Conservation (phyloP, 2,797 vertebrate genomes). For the Cyclopterus lumpus region DNA sequence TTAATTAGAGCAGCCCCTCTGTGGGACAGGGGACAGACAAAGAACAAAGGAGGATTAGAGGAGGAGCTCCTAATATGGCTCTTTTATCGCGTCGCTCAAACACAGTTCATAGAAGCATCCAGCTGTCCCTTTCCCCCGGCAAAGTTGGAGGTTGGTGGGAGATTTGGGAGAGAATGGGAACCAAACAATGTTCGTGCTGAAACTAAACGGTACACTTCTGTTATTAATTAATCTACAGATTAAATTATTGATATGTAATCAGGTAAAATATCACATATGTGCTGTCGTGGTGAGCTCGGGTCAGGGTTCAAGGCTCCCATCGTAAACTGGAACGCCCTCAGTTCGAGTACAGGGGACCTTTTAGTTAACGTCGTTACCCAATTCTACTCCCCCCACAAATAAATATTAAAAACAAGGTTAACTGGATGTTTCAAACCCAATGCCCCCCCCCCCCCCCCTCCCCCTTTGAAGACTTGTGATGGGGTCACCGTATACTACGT, state of each 20-base stretch:
- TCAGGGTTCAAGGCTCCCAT: not conserved
- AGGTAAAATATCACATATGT: not conserved
- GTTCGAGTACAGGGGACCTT: not conserved
- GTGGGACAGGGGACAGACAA: constrained; percentile 73
- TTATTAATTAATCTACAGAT: not conserved
- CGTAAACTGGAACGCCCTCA: not conserved
- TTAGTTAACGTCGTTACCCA: not conserved
- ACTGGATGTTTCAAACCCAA: not conserved
- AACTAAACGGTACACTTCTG: not conserved
- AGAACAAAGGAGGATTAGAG: constrained; percentile 81
- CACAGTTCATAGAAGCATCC: constrained; percentile 64
- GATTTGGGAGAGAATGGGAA: constrained; percentile 31
- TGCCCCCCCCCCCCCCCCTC: not conserved
- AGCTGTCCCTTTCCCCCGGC: constrained; percentile 38
- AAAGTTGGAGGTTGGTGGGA: constrained; percentile 24
- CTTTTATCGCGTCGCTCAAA: constrained; percentile 75
- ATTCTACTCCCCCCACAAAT: not conserved
- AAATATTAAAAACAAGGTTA: not conserved
- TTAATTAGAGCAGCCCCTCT: constrained; percentile 80
- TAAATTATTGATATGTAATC: not conserved
- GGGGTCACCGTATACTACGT: not conserved
- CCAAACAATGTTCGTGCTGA: not conserved
- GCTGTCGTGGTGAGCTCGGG: not conserved
- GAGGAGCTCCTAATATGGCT: constrained; percentile 73
- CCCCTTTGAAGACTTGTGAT: not conserved